Evolutionary conservation across 2,888 invertebrate genomes (phyloP).

Genomic region (Galerucella calmariensis): DNA sequence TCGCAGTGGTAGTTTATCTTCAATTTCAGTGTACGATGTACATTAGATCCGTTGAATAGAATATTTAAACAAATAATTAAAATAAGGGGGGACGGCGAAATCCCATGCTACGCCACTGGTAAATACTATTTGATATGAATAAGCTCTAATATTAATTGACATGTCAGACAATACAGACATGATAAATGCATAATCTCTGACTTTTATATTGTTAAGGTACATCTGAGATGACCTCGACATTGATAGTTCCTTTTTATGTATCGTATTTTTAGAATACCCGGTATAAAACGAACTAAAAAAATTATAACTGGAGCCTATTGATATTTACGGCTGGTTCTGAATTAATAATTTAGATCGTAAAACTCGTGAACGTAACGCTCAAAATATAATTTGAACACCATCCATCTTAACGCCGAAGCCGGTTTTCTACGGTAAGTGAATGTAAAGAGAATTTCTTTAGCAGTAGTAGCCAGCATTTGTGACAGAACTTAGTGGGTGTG

Average conservation of each 20-base stretch:
- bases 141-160: no score
- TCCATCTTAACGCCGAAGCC: neutral
- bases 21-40: no score
- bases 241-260: conserved; percentile 15
- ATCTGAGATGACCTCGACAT: conserved; percentile 29
- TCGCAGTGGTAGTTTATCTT: no score
- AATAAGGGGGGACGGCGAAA: no score
- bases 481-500: conserved; percentile 39
- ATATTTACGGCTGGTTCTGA: neutral
- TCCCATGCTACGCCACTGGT: no score
- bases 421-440: conserved; percentile 3
- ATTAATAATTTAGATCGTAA: neutral
- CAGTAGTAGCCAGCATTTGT: conserved; percentile 24
- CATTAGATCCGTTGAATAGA: no score
- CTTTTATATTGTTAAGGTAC: conserved; percentile 12
- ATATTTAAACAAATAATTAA: no score
- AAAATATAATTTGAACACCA: neutral
- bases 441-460: conserved; percentile 21
- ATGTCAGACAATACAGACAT: no score
- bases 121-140: no score
- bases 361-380: neutral
- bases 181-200: neutral
- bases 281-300: conserved; percentile 13
- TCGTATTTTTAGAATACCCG: conserved; percentile 11
- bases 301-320: neutral